Evolutionary conservation across 2,888 invertebrate genomes (phyloP), one percentile per base, ranked within the genome.

Genomic region (Torymus tubicola): DNA sequence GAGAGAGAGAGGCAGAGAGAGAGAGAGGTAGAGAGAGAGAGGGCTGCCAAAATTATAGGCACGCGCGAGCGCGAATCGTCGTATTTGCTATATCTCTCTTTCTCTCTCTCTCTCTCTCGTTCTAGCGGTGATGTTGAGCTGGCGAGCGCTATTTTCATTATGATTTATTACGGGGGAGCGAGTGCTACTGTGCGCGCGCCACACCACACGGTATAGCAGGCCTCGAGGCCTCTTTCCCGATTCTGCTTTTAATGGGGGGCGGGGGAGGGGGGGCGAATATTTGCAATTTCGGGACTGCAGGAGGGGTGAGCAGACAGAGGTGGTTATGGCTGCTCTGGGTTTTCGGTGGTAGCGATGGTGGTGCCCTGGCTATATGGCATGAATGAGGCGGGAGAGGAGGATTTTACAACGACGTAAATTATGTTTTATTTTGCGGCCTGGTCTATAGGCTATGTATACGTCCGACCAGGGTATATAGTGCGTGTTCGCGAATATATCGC

Each of bases 191-290:
- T n/a, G n/a, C n/a, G n/a, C n/a, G 61, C 31, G 31, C 31, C 31
- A 8, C 31, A 3, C 3, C 31, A 31, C 2, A 31, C 5, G 8
- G 31, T 5, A 8, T 8, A 31, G 31, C 31, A 31, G 31, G 31
- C 31, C 31, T 31, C 31, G 55, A n/a, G n/a, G 68, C 24, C 55
- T 61, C 67, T 73, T 78, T 81, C 73, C 77, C 77, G 68, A 73
- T 73, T 72, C 76, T 50, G 71, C 67, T 58, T 72, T 78, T 81
- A 81, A 81, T 81, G 81, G 81, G 81, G 80, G 3, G 31, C 31
- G n/a, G n/a, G n/a, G n/a, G n/a, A n/a, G n/a, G n/a, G n/a, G n/a
- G n/a, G n/a, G n/a, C n/a, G 31, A 71, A 76, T 76, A 80, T 80
- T 76, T 67, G 80, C 80, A 76, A 80, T 80, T 80, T 80, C 12